phyloP scores from a whole-genome alignment of 2,113 vertebrate species.

The Daphoenositta chrysoptera region DNA sequence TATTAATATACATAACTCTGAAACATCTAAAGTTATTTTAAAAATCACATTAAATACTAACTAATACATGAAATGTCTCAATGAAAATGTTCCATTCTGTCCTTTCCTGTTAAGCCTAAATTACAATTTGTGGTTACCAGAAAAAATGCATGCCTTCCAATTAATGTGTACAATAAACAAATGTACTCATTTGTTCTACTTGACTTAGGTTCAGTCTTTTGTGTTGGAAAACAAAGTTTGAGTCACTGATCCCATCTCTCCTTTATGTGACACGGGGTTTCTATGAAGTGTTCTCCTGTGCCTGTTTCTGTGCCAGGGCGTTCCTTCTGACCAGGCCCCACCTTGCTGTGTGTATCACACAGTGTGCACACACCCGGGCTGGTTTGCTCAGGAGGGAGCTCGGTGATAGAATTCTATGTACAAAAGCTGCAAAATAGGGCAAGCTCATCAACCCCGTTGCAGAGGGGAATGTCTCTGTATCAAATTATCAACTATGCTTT shows the following conservation, averaged over 20 bases:
- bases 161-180: neutral
- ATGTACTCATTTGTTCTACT: neutral
- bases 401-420: neutral
- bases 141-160: neutral
- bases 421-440: neutral
- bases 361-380: neutral
- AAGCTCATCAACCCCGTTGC: neutral
- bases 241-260: neutral
- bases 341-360: neutral
- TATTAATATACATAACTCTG: neutral
- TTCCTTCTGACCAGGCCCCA: neutral
- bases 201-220: neutral
- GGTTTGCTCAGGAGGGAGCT: neutral
- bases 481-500: neutral
- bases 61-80: neutral
- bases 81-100: neutral
- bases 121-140: neutral
- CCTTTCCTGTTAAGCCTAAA: neutral
- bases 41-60: neutral
- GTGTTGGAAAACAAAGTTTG: neutral
- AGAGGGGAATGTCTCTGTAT: neutral
- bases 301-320: accelerated
- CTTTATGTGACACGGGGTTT: neutral
- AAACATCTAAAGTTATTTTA: neutral
- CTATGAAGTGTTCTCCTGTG: neutral